phyloP scores from a whole-genome alignment of 2,113 vertebrate genomes.

The Actenoides lindsayi region DNA sequence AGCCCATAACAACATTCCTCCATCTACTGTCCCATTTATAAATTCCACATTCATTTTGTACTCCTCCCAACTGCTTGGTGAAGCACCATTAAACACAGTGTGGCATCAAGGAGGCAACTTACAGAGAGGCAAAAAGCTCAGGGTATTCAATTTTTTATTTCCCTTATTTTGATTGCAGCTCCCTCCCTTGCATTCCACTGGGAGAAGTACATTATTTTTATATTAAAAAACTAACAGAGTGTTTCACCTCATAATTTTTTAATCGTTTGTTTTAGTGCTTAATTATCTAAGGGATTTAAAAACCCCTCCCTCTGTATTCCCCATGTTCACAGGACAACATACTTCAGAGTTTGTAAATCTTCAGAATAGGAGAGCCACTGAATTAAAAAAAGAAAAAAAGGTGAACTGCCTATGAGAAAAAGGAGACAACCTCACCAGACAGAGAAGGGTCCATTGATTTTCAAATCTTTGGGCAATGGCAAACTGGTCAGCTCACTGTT shows the following conservation, averaged over 20 bases:
- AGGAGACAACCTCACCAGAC: not conserved
- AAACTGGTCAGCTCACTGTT: not conserved
- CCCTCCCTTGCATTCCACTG: not conserved
- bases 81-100: slow-evolving; percentile 14
- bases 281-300: slow-evolving; percentile 47
- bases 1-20: not conserved
- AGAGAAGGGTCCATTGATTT: not conserved
- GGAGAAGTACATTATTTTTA: slow-evolving; percentile 8
- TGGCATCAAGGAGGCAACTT: not conserved
- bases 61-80: not conserved
- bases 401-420: not conserved
- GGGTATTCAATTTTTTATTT: slow-evolving; percentile 20
- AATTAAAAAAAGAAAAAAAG: not conserved
- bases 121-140: not conserved
- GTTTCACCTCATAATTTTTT: slow-evolving; percentile 5
- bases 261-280: slow-evolving; percentile 57
- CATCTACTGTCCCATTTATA: not conserved
- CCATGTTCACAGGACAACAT: not conserved
- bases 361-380: not conserved
- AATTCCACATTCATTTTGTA: not conserved
- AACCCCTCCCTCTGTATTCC: not conserved
- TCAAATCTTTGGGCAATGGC: not conserved
- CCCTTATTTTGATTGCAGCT: not conserved
- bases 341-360: not conserved
- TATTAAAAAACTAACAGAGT: slow-evolving; percentile 23